phyloP scores from a whole-genome alignment of 2,888 invertebrate species.

The Epirrhoe tristata region DNA sequence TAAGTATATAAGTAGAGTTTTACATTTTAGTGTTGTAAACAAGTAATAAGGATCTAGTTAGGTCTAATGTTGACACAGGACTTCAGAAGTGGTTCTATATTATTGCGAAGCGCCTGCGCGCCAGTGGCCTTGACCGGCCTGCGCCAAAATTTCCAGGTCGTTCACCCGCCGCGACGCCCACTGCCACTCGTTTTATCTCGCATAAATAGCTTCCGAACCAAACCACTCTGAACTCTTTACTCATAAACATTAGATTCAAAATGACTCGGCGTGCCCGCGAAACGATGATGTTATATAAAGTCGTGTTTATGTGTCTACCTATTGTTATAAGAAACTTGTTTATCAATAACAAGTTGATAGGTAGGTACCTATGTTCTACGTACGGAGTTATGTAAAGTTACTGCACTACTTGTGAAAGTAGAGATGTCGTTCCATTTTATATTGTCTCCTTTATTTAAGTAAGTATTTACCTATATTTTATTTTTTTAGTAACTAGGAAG shows the following conservation, averaged over 20 bases:
- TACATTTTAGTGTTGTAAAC: background rate
- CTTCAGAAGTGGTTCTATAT: slow-evolving; percentile 41
- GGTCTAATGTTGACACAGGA: slow-evolving; percentile 29
- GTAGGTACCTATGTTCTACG: slow-evolving; percentile 51
- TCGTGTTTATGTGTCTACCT: slow-evolving; percentile 73
- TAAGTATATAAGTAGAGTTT: background rate
- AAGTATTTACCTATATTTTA: background rate
- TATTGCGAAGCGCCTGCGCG: slow-evolving; percentile 66
- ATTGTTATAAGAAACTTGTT: slow-evolving; percentile 79
- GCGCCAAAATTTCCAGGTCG: slow-evolving; percentile 84
- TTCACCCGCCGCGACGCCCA: slow-evolving; percentile 80
- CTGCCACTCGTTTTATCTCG: slow-evolving; percentile 80
- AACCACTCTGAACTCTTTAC: slow-evolving; percentile 57
- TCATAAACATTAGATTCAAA: slow-evolving; percentile 44
- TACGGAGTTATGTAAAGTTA: slow-evolving; percentile 55
- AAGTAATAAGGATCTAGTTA: slow-evolving; percentile 8
- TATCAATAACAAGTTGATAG: slow-evolving; percentile 70
- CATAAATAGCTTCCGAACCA: slow-evolving; percentile 64
- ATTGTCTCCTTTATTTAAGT: background rate
- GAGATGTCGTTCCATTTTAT: background rate
- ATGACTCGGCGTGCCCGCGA: slow-evolving; percentile 37
- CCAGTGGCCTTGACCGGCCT: slow-evolving; percentile 83
- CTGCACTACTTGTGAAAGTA: slow-evolving; percentile 27
- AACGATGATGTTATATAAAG: slow-evolving; percentile 72
- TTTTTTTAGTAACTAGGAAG: too few species aligned